phyloP scores from a whole-genome alignment of 2,888 invertebrate species.

The Heteromyza rotundicornis region DNA sequence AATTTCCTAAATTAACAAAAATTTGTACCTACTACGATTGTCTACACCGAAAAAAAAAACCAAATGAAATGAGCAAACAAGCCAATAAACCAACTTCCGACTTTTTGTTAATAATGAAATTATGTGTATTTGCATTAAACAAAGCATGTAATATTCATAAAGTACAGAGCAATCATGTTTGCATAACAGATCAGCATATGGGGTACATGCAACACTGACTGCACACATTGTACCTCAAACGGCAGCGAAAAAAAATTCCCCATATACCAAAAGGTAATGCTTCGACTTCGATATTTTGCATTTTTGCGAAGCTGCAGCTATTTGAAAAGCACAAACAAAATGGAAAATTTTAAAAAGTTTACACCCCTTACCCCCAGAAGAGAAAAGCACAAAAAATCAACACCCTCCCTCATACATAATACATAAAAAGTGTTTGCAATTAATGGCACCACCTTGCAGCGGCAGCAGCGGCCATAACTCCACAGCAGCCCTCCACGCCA shows the following conservation, averaged over 20 bases:
- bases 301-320: background rate
- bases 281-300: too few relatives aligned
- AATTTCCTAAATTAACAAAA: too few relatives aligned
- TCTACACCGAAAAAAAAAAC: too few relatives aligned
- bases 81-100: too few relatives aligned
- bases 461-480: background rate
- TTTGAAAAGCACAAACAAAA: background rate
- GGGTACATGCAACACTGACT: background rate
- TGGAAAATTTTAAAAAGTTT: background rate
- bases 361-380: background rate
- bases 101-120: too few relatives aligned
- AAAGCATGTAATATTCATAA: constrained; percentile 54
- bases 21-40: too few relatives aligned
- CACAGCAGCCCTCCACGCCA: background rate
- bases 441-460: background rate
- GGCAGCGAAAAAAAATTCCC: background rate
- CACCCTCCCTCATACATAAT: background rate
- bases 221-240: background rate
- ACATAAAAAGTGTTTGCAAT: constrained; percentile 1
- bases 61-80: too few relatives aligned
- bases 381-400: background rate
- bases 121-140: constrained; percentile 55
- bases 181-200: background rate
- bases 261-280: background rate
- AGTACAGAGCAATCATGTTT: constrained; percentile 15